These are phyloP conservation scores for Aphis craccivora DNA, from an alignment of 1,140 invertebrate species.

Conservation along the genomic window DNA sequence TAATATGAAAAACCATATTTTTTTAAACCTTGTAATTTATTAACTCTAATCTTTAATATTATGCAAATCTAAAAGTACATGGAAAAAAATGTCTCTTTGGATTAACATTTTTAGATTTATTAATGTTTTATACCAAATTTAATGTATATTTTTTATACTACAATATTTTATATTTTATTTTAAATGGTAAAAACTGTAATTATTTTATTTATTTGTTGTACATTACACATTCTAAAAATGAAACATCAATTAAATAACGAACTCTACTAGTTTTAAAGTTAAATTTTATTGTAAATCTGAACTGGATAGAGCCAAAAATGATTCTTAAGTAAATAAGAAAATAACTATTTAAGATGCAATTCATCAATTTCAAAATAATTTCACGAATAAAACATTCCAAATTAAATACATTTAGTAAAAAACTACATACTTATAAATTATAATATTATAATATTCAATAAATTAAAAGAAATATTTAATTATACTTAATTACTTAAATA, in stretches of 20 bases:
- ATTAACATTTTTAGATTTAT: too few species aligned
- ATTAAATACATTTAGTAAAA: background rate
- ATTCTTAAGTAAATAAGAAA: background rate
- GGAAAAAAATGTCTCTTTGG: too few species aligned
- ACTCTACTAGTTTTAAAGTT: background rate
- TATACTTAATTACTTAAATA: too few species aligned
- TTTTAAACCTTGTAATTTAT: background rate
- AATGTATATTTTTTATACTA: too few species aligned
- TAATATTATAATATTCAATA: background rate
- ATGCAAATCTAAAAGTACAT: too few species aligned
- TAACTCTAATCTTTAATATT: too few species aligned
- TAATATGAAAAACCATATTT: background rate
- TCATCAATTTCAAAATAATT: background rate
- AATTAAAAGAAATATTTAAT: background rate
- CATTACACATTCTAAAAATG: background rate
- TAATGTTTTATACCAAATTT: background rate
- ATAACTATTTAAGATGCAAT: background rate
- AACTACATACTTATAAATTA: background rate
- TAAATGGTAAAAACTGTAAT: background rate
- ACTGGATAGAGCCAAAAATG: background rate
- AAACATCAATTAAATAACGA: background rate
- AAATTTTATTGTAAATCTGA: background rate
- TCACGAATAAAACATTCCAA: background rate
- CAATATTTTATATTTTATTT: too few species aligned
- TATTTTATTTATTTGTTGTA: background rate